Base-by-base conservation (phyloP, 2,113 vertebrate species). In the Taurulus bubalis region DNA sequence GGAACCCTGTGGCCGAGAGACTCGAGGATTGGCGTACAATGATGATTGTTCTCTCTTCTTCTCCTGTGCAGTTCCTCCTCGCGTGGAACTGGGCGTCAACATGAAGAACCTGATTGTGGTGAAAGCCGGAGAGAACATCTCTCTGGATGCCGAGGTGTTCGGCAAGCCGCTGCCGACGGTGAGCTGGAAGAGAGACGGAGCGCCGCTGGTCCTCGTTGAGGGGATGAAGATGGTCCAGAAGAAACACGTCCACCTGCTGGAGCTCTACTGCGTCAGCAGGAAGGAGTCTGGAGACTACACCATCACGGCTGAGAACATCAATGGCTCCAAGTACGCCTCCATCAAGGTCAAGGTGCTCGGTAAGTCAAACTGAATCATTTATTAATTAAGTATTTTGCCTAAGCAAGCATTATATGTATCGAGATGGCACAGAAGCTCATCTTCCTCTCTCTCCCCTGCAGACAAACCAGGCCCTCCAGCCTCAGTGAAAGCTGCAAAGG, bases 401-500 rank as follows among this genome's bases (percentile, higher is more conserved):
- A 18, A 1, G 49, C 49, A 51, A 51, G 49, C 8, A 22, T 49
- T 40, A 65, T 36, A 16, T 73, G 47, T 26, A 18, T 36, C 14
- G 2, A 71, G 5, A 83, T 20, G 36, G 15, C 34, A 59, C 49
- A 71, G 10, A 40, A 49, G 5, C 26, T 15, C 9, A 56, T 5
- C 38, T 45, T 4, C 1, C 14, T 3, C 0, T 70, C 11, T 56
- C 34, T 26, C 6, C 12, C n/a, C 38, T 71, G 42, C 90, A 99
- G 98, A 99, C 94, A 99, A 98, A 90, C 98, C 98, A 28, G 98
- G 98, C 66, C 98, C 97, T 72, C 98, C 98, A 6, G 97, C 97
- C 67, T 99, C 97, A 0, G 94, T 99, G 66, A 99, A 97, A 92
- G 96, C 96, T 85, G 91, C 92, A 67, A 96, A 97, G 74, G 96